Percentiles rank a stretch among this genome's conserved stretches.
These are phyloP conservation scores for Promerops cafer DNA, from an alignment of 2,113 vertebrate genomes.

Conservation along the genomic window DNA sequence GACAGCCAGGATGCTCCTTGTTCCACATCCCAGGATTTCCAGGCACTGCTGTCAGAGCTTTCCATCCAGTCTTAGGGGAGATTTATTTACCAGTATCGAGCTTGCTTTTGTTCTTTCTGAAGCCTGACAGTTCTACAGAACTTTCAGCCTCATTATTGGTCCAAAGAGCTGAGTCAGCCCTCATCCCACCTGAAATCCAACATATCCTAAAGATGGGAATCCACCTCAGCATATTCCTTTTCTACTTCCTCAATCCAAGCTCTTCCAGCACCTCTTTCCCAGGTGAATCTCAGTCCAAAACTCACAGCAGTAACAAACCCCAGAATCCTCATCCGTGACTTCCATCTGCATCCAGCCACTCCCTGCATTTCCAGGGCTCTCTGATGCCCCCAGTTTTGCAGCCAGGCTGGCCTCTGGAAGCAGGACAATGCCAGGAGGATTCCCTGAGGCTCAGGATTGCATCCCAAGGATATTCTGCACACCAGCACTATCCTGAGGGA, in stretches of 20 bases:
- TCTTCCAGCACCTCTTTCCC: background rate
- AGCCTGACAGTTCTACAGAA: background rate
- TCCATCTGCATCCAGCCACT: background rate
- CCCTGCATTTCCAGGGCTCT: background rate
- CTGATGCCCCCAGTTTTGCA: background rate
- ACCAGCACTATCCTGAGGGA: background rate
- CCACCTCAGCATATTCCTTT: background rate
- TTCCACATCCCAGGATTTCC: background rate
- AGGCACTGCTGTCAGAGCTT: background rate
- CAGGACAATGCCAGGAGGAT: background rate
- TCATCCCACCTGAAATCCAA: background rate
- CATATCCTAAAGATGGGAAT: background rate
- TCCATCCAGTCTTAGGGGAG: background rate
- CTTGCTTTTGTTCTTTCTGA: background rate
- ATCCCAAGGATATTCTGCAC: background rate
- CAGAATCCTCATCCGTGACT: background rate
- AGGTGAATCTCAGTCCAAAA: background rate
- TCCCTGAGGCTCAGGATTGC: background rate
- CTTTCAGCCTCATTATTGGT: background rate
- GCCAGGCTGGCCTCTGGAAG: background rate
- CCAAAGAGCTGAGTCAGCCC: background rate
- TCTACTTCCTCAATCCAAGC: background rate
- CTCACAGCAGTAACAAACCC: background rate
- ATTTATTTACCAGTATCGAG: rapidly evolving
- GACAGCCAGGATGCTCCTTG: background rate